Conservation (phyloP, 2,113 vertebrate genomes). For the Dunckerocampus dactyliophorus region DNA sequence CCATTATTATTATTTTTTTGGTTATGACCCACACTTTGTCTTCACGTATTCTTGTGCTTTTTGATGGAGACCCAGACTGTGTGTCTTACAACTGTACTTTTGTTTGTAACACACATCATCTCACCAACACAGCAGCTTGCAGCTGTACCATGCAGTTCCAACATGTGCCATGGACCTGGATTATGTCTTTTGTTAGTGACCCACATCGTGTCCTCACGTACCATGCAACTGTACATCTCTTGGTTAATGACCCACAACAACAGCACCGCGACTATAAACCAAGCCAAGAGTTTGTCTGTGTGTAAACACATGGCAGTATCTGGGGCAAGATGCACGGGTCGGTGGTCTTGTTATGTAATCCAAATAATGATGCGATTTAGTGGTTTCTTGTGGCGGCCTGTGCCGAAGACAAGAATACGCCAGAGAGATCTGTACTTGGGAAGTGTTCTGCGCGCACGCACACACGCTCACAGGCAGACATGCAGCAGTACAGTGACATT, state of each 20-base stretch:
- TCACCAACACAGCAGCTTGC: background rate
- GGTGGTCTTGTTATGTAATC: slow-evolving; percentile 56
- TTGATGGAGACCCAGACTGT: no score
- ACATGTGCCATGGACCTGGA: background rate
- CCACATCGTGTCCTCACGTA: slow-evolving; percentile 18
- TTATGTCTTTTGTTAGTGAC: slow-evolving; percentile 9
- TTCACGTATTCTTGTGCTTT: no score
- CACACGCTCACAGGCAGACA: slow-evolving; percentile 11
- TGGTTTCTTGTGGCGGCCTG: slow-evolving; percentile 26
- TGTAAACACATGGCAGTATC: slow-evolving; percentile 37
- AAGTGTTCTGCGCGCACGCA: slow-evolving; percentile 23
- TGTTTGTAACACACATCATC: background rate
- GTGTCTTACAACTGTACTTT: no score
- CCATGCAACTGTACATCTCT: background rate
- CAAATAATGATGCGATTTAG: slow-evolving; percentile 46
- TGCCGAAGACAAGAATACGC: slow-evolving; percentile 16
- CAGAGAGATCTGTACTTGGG: slow-evolving; percentile 34
- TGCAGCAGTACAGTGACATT: slow-evolving; percentile 11
- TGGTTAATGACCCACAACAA: background rate
- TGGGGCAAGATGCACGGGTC: slow-evolving; percentile 43
- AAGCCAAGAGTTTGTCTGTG: slow-evolving; percentile 1
- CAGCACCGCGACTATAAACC: background rate
- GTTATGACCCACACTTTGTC: no score
- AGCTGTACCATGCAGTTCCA: background rate
- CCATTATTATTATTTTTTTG: no score